These are phyloP conservation scores for Erebia palarica DNA, from an alignment of 2,888 invertebrate genomes.

Conservation along the genomic window DNA sequence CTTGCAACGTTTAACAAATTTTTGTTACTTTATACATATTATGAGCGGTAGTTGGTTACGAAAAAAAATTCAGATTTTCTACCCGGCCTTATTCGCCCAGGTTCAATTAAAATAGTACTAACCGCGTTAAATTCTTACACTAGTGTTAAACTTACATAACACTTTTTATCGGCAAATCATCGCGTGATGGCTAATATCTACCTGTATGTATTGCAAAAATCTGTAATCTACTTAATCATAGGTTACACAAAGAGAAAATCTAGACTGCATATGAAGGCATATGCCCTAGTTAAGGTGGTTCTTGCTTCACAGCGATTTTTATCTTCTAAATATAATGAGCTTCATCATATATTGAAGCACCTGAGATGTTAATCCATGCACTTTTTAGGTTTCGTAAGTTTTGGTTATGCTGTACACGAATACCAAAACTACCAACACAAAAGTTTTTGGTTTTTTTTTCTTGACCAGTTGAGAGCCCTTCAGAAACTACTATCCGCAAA, in stretches of 20 bases:
- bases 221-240: constrained; percentile 27
- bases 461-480: too few species aligned
- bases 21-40: too few species aligned
- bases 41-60: too few species aligned
- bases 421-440: too few species aligned
- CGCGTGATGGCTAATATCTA: constrained; percentile 20
- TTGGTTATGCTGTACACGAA: too few species aligned
- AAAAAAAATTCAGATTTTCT: too few species aligned
- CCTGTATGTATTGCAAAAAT: constrained; percentile 8
- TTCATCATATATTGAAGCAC: constrained; percentile 28
- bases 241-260: constrained; percentile 39
- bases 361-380: constrained; percentile 1
- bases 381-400: too few species aligned
- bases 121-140: not conserved
- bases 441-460: too few species aligned
- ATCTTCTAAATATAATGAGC: constrained; percentile 29
- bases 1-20: too few species aligned
- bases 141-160: constrained; percentile 11
- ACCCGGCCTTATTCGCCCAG: too few species aligned
- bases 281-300: constrained; percentile 35
- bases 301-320: constrained; percentile 33
- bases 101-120: too few species aligned
- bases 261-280: constrained; percentile 30
- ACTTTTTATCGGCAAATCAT: constrained; percentile 21
- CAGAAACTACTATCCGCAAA: too few species aligned